Conservation (phyloP, 2,888 invertebrate species). For the Andrena chrysosceles region DNA sequence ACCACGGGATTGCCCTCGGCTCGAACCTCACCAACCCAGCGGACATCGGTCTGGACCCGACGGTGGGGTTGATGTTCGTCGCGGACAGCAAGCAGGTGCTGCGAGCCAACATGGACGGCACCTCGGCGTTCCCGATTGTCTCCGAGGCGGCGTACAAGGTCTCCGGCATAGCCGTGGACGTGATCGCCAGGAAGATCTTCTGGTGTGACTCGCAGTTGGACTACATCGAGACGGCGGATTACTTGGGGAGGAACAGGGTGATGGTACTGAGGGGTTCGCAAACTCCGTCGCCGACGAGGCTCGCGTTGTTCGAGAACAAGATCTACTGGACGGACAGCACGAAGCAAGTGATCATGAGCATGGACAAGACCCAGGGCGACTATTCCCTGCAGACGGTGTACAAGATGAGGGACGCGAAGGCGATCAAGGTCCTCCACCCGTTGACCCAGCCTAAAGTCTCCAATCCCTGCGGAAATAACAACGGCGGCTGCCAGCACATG, state of each 20-base stretch:
- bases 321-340: conserved; percentile 97
- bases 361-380: conserved; percentile 93
- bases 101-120: conserved; percentile 97
- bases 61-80: conserved; percentile 94
- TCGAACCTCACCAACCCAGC: conserved; percentile 96
- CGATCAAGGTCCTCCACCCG: conserved; percentile 92
- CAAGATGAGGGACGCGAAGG: conserved; percentile 93
- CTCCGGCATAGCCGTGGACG: conserved; percentile 95
- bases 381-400: conserved; percentile 92
- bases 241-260: conserved; percentile 93
- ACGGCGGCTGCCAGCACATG: conserved; percentile 97
- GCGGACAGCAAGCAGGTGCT: conserved; percentile 94
- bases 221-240: conserved; percentile 98
- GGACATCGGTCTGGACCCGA: conserved; percentile 97
- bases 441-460: conserved; percentile 89
- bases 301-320: conserved; percentile 94
- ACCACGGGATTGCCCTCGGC: conserved; percentile 96
- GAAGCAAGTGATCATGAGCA: conserved; percentile 94
- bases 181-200: conserved; percentile 95
- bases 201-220: conserved; percentile 98
- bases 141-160: conserved; percentile 97
- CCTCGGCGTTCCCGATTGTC: conserved; percentile 92
- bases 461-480: conserved; percentile 94
- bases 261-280: conserved; percentile 93
- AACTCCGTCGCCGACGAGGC: conserved; percentile 93